A percentile compares a stretch with the other conserved stretches of the same genome.
Evolutionary conservation across 1,140 invertebrate species (phyloP).

Genomic region (Neodiprion pinetum): DNA sequence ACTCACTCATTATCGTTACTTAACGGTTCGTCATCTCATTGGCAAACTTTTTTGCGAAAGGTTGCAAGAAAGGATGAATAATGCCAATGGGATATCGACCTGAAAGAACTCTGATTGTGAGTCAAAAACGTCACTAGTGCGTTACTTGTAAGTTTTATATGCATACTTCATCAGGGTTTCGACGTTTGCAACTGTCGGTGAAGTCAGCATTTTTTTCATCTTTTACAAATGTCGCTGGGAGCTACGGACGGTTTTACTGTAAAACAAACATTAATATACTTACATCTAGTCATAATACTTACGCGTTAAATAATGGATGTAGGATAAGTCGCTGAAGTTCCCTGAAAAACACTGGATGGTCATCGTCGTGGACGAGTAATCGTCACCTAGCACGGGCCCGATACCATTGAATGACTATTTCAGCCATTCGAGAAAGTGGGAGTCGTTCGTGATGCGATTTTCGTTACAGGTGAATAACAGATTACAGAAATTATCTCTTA

Average conservation of each 20-base stretch:
- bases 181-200: slow-evolving; percentile 7
- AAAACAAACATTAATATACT: not conserved
- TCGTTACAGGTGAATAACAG: not conserved
- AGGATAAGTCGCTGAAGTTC: slow-evolving; percentile 59
- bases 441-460: not conserved
- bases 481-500: no score
- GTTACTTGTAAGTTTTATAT: no score
- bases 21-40: no score
- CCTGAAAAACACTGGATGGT: slow-evolving; percentile 60
- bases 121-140: no score
- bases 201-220: not conserved
- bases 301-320: slow-evolving; percentile 63
- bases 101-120: no score
- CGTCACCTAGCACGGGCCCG: not conserved
- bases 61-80: no score
- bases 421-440: no score
- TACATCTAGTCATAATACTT: slow-evolving; percentile 43
- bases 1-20: no score
- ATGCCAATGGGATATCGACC: no score
- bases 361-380: slow-evolving; percentile 17
- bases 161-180: no score
- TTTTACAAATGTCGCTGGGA: not conserved
- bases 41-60: no score
- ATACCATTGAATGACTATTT: not conserved
- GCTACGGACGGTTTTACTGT: not conserved